These are phyloP conservation scores for Umimayanthus chanpuru DNA, from an alignment of 92 coral and sea anemone species.

Conservation along the genomic window DNA sequence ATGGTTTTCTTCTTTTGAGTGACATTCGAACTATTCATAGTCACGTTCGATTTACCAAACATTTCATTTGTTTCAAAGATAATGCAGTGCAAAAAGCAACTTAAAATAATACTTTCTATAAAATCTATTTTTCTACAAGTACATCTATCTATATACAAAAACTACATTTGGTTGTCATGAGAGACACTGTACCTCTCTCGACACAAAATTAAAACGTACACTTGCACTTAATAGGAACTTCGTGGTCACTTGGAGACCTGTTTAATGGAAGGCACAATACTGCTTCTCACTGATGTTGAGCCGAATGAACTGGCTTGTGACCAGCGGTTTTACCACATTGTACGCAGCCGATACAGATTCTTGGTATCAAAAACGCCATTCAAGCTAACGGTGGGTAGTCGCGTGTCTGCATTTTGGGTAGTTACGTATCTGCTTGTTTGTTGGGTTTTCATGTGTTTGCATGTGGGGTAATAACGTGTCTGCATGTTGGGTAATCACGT, in stretches of 20 bases:
- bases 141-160: no score
- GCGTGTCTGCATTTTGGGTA: neutral
- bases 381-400: conserved; percentile 80
- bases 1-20: no score
- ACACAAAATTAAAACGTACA: no score
- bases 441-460: no score
- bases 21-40: no score
- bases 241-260: conserved; percentile 98
- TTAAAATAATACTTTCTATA: no score
- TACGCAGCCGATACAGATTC: conserved; percentile 82
- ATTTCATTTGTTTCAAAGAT: neutral
- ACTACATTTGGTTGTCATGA: neutral
- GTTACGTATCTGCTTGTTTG: no score
- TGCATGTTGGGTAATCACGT: no score
- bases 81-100: no score
- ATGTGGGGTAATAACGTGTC: no score
- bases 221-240: conserved; percentile 68
- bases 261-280: conserved; percentile 91
- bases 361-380: conserved; percentile 84
- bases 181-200: neutral
- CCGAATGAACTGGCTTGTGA: conserved; percentile 76
- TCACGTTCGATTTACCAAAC: neutral
- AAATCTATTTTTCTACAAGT: no score
- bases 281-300: conserved; percentile 94
- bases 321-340: conserved; percentile 78